Base-by-base conservation (phyloP, 2,113 vertebrate species). In the Hemiscyllium ocellatum region DNA sequence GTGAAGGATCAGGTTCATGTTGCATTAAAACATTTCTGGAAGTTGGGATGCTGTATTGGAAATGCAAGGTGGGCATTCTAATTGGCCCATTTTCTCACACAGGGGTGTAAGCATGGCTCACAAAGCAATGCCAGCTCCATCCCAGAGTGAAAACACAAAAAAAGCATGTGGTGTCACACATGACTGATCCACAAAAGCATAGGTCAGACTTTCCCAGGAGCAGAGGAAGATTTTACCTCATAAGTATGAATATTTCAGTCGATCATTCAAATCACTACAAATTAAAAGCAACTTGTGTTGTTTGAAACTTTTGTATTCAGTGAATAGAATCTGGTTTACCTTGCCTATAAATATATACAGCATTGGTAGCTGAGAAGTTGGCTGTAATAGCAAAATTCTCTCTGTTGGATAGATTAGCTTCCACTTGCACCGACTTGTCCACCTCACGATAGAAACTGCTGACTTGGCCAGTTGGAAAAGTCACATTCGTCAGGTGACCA, bases 321-420 rank as follows among this genome's bases (percentile, higher is more conserved):
- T 29, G 68, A 72, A 72, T 72, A 56, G 56, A 2, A 22, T 96
- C 87, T 85, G 80, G 94, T 85, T 95, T 98, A 99, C 99, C 99
- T 98, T 99, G 99, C 96, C 98, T 98, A 97, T 99, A 98, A 26
- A 98, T 98, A 96, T 99, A 99, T 96, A 99, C 98, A 96, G 98
- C 99, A 97, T 98, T 98, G 52, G 98, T 98, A 96, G 98, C 98
- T 91, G 99, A 99, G 97, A 99, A 97, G 96, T 99, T 99, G 95
- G 99, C 99, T 96, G 98, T 98, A 95, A 98, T 98, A 96, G 99
- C 97, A 95, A 99, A 98, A 96, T 98, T 99, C 97, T 99, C 98
- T 0, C 97, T 98, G 97, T 98, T 99, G 37, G 99, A 99, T 70
- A 98, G 98, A 95, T 99, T 98, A 10, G 99, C 97, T 96, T 99